A percentile compares a stretch with the other conserved stretches of the same genome.
Evolutionary conservation across 2,888 invertebrate species (phyloP).

Genomic region (Plebejus argus): DNA sequence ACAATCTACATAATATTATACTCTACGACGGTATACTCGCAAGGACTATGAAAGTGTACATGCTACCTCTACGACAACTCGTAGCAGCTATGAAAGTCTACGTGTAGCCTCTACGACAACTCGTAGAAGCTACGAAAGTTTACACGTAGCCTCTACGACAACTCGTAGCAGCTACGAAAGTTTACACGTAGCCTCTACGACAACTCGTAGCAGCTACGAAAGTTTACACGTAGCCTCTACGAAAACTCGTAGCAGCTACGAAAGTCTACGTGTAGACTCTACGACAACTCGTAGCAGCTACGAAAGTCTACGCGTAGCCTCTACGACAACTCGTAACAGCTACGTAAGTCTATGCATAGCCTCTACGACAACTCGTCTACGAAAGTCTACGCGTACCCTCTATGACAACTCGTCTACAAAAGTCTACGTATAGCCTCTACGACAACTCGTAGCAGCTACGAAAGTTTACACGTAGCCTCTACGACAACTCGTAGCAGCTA

Average conservation of each 20-base stretch:
- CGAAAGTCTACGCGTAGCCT: neutral
- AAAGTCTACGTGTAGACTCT: too few species aligned
- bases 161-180: neutral
- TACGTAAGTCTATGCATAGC: neutral
- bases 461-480: neutral
- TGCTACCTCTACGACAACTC: neutral
- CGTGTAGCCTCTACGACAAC: neutral
- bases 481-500: neutral
- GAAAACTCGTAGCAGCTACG: too few species aligned
- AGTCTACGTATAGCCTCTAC: neutral
- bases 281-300: neutral
- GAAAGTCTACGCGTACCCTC: neutral
- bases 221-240: too few species aligned
- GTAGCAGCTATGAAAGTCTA: neutral
- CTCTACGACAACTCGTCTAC: neutral
- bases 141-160: neutral
- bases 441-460: neutral
- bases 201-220: too few species aligned
- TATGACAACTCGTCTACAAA: neutral
- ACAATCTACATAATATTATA: too few species aligned
- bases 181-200: too few species aligned
- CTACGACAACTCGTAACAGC: neutral
- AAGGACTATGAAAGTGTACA: neutral
- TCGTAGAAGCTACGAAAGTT: neutral
- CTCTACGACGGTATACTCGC: too few species aligned